These are phyloP conservation scores for Girardinus metallicus DNA, from an alignment of 2,797 vertebrate genomes.

Conservation along the genomic window DNA sequence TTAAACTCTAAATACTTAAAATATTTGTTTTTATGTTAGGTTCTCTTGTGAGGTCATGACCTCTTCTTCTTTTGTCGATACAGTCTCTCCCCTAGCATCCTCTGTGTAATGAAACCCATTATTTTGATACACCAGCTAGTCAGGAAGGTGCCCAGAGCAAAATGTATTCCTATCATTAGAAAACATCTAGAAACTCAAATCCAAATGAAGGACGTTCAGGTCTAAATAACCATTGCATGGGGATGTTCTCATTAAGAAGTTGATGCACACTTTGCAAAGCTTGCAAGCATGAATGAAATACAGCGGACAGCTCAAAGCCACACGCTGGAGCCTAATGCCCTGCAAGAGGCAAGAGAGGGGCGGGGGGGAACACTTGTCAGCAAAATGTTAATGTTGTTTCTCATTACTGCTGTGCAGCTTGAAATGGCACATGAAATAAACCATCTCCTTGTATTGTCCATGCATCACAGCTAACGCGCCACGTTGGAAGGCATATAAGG, in stretches of 20 bases:
- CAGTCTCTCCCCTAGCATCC: not conserved
- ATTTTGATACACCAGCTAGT: not conserved
- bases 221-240: not conserved
- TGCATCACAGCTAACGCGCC: constrained; percentile 34
- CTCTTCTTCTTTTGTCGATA: not conserved
- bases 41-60: not conserved
- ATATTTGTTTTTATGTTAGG: not conserved
- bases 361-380: constrained; percentile 66
- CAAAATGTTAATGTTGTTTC: constrained; percentile 79
- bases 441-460: constrained; percentile 57
- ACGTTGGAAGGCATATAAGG: constrained; percentile 15
- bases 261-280: constrained; percentile 32
- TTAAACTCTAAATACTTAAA: not conserved
- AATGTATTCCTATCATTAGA: not conserved
- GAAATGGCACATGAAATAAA: constrained; percentile 74
- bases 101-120: not conserved
- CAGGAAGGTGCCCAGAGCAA: not conserved
- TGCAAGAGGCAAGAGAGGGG: constrained; percentile 18
- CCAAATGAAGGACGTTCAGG: not conserved
- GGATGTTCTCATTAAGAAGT: constrained; percentile 11
- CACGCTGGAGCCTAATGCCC: constrained; percentile 38
- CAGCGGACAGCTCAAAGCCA: constrained; percentile 22
- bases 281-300: constrained; percentile 28
- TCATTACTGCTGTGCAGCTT: constrained; percentile 65
- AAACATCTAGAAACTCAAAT: not conserved